Evolutionary conservation across 2,888 invertebrate genomes (phyloP).

Genomic region (Xestobium rufovillosum): DNA sequence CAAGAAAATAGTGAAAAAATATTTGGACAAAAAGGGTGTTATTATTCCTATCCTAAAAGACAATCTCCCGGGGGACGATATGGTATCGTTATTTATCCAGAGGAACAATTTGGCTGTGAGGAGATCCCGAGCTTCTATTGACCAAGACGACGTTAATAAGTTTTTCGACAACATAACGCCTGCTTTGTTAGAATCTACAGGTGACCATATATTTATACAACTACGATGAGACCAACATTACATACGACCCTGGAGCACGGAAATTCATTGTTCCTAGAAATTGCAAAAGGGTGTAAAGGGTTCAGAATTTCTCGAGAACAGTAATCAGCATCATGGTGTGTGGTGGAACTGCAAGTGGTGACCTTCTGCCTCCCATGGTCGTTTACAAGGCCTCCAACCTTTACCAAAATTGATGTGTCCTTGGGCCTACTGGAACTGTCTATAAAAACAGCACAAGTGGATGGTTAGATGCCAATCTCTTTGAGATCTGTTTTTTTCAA

Average conservation of each 20-base stretch:
- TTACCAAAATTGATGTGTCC: too few relatives aligned
- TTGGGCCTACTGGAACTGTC: slow-evolving; percentile 17
- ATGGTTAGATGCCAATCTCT: too few relatives aligned
- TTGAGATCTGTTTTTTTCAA: too few relatives aligned
- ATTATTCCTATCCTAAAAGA: slow-evolving; percentile 8
- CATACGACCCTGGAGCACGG: slow-evolving; percentile 31
- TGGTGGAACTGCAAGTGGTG: slow-evolving; percentile 26
- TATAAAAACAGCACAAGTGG: slow-evolving; percentile 17
- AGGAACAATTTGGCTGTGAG: slow-evolving; percentile 8
- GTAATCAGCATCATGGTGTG: slow-evolving; percentile 32
- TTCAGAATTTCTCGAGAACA: slow-evolving; percentile 27
- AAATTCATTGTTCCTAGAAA: slow-evolving; percentile 27
- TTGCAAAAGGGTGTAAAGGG: slow-evolving; percentile 29
- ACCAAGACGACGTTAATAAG: too few relatives aligned
- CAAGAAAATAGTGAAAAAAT: slow-evolving; percentile 6
- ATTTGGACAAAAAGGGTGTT: too few relatives aligned
- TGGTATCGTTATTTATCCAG: slow-evolving; percentile 6
- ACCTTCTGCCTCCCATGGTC: slow-evolving; percentile 31
- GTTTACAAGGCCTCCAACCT: slow-evolving; percentile 29
- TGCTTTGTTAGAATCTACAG: slow-evolving; percentile 9
- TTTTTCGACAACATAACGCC: too few relatives aligned
- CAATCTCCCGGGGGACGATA: too few relatives aligned
- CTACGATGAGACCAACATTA: slow-evolving; percentile 36
- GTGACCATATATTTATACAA: slow-evolving; percentile 21
- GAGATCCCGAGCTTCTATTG: too few relatives aligned